phyloP scores from a whole-genome alignment of 2,113 vertebrate species.

The Gymnorhina tibicen region DNA sequence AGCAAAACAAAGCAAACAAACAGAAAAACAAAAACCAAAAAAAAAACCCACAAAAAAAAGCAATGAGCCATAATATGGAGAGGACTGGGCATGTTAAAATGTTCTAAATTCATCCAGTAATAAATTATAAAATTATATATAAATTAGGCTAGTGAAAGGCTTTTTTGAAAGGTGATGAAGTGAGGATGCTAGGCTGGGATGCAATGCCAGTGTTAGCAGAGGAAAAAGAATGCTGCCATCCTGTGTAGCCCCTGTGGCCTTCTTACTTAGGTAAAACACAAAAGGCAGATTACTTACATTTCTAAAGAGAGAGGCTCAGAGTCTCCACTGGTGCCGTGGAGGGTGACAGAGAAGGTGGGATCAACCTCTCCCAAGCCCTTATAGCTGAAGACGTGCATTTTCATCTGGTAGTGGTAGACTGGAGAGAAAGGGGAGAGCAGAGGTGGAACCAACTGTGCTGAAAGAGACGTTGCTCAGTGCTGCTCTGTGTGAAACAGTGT shows the following conservation, averaged over 20 bases:
- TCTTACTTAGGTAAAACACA: background rate
- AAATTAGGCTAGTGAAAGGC: background rate
- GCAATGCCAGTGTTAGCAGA: background rate
- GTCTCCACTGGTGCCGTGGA: conserved; percentile 81
- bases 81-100: background rate
- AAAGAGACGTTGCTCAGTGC: background rate
- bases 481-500: accelerated
- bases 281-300: conserved; percentile 78
- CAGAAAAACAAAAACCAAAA: background rate
- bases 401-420: conserved; percentile 98
- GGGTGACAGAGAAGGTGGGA: conserved; percentile 82
- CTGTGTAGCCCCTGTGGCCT: background rate
- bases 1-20: background rate
- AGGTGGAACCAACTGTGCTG: background rate
- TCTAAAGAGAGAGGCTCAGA: conserved; percentile 77
- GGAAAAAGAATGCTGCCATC: background rate
- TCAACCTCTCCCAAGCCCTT: conserved; percentile 72
- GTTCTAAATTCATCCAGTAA: background rate
- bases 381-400: conserved; percentile 93
- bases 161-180: background rate
- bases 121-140: background rate
- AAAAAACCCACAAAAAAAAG: background rate
- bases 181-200: background rate
- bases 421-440: background rate
- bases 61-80: accelerated